Base-by-base conservation (phyloP, 2,888 invertebrate species). In the Nomada ruficornis region DNA sequence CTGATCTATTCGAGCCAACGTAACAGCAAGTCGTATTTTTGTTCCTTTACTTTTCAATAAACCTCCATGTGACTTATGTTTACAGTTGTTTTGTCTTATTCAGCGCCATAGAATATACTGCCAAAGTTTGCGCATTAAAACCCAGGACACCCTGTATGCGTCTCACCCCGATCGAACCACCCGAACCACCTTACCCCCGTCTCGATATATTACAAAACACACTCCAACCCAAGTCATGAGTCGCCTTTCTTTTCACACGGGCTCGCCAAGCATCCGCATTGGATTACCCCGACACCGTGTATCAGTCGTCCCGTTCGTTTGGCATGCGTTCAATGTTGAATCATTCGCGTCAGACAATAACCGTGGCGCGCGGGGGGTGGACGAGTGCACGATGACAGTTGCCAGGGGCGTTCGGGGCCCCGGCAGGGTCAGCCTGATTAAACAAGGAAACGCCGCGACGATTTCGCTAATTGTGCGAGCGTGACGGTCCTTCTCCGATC, bases 401-500 rank as follows among this genome's bases (percentile, higher is more conserved):
- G 4, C 2, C 7, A 7, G 15, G 42, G 4, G 13, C 10, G 11
- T 0, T 0, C 5, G 10, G 23, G 47, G 11, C 2, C 0, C 1
- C 9, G 18, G 54, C 69, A 13, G 18, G 60, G 71, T 68, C 55
- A 63, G 71, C 23, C 63, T 64, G 52, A 59, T 80, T 62, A 69
- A 70, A 42, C 11, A 62, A n/a, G 65, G 23, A 78, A 63, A 20
- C n/a, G n/a, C 52, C 26, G 20, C 63, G 70, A 82, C 67, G 81
- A 82, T 63, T 73, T 79, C 75, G 76, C 74, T 85, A 85, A 88
- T 88, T 81, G 73, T 63, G 72, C 57, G 47, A 74, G 77, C 68
- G 42, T 63, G 76, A 57, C 64, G 62, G 63, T 10, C 36, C 69
- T 62, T 29, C 29, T 29, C 86, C 89, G 92, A 91, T 93, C 92